Percentiles rank a stretch among this genome's conserved stretches.
Conservation (phyloP, 1,140 invertebrate genomes). For the Zophobas morio region DNA sequence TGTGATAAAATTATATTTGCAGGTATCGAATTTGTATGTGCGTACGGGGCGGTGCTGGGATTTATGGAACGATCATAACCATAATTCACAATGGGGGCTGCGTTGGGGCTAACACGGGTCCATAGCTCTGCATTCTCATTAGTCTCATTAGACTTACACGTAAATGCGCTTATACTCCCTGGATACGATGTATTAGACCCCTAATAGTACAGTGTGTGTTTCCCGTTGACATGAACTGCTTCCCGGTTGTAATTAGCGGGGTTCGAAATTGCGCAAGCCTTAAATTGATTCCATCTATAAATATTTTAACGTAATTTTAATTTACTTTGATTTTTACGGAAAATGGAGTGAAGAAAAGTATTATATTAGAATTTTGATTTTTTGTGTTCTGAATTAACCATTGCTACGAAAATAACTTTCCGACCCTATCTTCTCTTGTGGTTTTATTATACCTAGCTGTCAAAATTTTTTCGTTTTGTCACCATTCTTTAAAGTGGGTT, state of each 20-base stretch:
- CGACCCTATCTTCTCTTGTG: no score
- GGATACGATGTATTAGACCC: conserved; percentile 49
- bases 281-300: not conserved
- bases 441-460: no score
- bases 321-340: no score
- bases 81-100: not conserved
- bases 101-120: conserved; percentile 37
- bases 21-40: conserved; percentile 12
- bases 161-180: conserved; percentile 55
- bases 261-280: conserved; percentile 8
- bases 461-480: no score
- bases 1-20: conserved; percentile 13
- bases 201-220: conserved; percentile 45
- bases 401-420: no score
- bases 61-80: conserved; percentile 3
- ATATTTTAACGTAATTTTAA: no score
- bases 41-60: not conserved
- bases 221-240: conserved; percentile 43
- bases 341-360: no score
- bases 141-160: conserved; percentile 57
- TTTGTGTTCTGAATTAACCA: no score
- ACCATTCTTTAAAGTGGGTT: no score
- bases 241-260: conserved; percentile 16
- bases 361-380: no score
- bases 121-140: conserved; percentile 53